Evolutionary conservation across 2,797 vertebrate genomes (phyloP), one percentile per base, ranked within the genome.

Genomic region (Sylvilagus floridanus): DNA sequence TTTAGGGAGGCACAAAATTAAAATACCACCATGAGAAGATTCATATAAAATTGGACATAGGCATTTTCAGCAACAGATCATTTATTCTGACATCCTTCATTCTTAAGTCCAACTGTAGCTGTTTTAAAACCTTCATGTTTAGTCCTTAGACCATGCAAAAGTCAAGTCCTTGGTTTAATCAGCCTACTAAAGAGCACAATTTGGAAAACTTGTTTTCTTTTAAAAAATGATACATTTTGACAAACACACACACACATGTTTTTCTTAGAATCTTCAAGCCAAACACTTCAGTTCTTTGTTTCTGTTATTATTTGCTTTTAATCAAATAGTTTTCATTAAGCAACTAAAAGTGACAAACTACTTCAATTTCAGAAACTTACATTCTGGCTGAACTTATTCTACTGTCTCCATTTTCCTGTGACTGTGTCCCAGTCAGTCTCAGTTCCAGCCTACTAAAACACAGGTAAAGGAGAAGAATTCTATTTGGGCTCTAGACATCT

Each of bases 241-340:
- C 1, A 81, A 54, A 47, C 42, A 47, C 42, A 42, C 65, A 72
- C 19, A 84, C 37, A 32, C 3, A 72, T 11, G 60, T 86, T 71
- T 91, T 76, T 83, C 63, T 82, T 86, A 66, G 4, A 94, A n/a
- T 87, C 42, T 47, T 90, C 1, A 93, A 93, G 79, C 10, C 32
- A 76, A 88, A 84, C 16, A 87, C 8, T 47, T 32, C 10, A 76
- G 13, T 81, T 5, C 50, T 84, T 94, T 63, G 32, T 11, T 72
- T 37, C 22, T 37, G 78, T 68, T 66, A 89, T 68, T 86, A 89
- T 68, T 88, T 76, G 75, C 85, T 93, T 91, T 96, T 91, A 75
- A 94, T 83, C 86, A 88, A 97, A 90, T 94, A 96, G 93, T 96
- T 97, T 97, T 94, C 89, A 95, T 97, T 97, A 98, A 91, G 91